These are phyloP conservation scores for Lagorchestes hirsutus DNA, from an alignment of 2,797 vertebrate species.

Conservation along the genomic window DNA sequence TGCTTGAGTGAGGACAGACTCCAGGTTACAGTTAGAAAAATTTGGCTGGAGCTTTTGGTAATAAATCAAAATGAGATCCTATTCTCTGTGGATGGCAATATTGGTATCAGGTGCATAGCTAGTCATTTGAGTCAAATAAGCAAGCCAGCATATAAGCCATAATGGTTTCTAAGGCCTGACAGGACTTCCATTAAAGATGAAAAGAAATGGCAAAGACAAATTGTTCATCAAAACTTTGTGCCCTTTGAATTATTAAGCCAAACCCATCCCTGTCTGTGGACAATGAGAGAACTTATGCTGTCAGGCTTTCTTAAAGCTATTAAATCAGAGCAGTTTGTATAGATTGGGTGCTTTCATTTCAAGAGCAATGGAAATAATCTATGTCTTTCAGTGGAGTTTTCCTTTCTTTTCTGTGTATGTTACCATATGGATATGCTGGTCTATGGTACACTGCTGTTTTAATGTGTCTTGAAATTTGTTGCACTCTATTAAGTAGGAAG, in stretches of 20 bases:
- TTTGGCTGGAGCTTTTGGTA: constrained; percentile 58
- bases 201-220: constrained; percentile 69
- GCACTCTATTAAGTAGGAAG: constrained; percentile 16
- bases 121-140: constrained; percentile 65
- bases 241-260: constrained; percentile 72
- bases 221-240: constrained; percentile 67
- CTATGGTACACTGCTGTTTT: background rate
- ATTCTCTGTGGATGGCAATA: constrained; percentile 52
- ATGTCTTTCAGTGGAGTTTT: background rate
- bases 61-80: constrained; percentile 70
- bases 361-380: background rate
- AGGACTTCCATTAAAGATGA: constrained; percentile 70
- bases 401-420: background rate
- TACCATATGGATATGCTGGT: background rate
- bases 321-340: constrained; percentile 28
- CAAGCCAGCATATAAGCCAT: constrained; percentile 51
- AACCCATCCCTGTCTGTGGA: constrained; percentile 34
- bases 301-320: constrained; percentile 33
- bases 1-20: constrained; percentile 49
- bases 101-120: constrained; percentile 56
- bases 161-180: constrained; percentile 46
- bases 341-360: constrained; percentile 11
- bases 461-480: constrained; percentile 26
- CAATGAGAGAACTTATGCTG: background rate
- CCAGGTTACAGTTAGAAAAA: constrained; percentile 32